Percentiles rank a stretch among this genome's conserved stretches.
Conservation (phyloP, 2,797 vertebrate genomes). For the Danionella dracula region DNA sequence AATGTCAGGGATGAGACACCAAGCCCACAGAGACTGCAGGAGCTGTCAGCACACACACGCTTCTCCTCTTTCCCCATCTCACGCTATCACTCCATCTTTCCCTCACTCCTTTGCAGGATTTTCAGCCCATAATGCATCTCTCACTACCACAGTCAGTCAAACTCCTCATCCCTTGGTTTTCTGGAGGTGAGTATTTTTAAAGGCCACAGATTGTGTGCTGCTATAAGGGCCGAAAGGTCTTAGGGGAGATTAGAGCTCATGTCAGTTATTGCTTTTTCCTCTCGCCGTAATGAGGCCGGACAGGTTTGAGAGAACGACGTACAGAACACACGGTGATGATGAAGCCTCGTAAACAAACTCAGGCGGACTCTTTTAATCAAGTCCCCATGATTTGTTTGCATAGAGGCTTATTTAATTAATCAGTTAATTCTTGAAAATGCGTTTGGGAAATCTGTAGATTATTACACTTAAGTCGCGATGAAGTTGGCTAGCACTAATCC, state of each 20-base stretch:
- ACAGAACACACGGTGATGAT: neutral
- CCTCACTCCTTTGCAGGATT: slow-evolving; percentile 14
- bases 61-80: slow-evolving; percentile 8
- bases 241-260: slow-evolving; percentile 34
- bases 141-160: neutral
- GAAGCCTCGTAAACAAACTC: neutral
- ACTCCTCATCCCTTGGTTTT: slow-evolving; percentile 25
- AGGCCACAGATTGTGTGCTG: slow-evolving; percentile 37
- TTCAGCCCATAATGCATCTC: slow-evolving; percentile 12
- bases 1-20: slow-evolving; percentile 43
- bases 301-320: slow-evolving; percentile 9
- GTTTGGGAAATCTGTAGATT: neutral
- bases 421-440: neutral
- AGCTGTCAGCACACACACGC: slow-evolving; percentile 27
- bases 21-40: slow-evolving; percentile 29
- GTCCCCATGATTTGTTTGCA: neutral
- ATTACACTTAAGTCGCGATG: neutral
- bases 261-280: slow-evolving; percentile 40
- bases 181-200: slow-evolving; percentile 38
- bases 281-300: slow-evolving; percentile 13
- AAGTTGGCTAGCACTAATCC: neutral
- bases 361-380: neutral
- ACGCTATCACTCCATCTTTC: slow-evolving; percentile 28
- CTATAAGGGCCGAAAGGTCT: slow-evolving; percentile 34
- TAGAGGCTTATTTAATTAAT: neutral